Conservation (phyloP, 1,140 invertebrate species). For the Bombus turneri region DNA sequence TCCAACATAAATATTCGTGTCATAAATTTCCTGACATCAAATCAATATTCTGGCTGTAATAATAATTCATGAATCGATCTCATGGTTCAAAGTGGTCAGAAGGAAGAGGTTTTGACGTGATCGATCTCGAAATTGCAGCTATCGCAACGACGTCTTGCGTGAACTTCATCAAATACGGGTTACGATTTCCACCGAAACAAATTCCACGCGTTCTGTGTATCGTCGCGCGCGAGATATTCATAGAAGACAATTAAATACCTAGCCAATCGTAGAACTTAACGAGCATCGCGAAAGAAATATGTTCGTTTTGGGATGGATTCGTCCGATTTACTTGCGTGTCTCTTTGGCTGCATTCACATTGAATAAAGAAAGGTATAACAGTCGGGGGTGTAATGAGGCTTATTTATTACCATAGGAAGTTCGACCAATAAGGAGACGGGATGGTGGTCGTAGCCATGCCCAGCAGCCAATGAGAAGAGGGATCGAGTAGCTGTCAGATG, state of each 20-base stretch:
- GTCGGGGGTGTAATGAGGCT: constrained; percentile 65
- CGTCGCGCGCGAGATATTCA: constrained; percentile 27
- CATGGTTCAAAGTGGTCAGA: no score
- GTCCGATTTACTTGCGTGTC: constrained; percentile 47
- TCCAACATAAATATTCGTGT: not conserved
- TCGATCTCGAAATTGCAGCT: constrained; percentile 5
- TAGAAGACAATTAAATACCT: constrained; percentile 16
- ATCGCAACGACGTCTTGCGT: not conserved
- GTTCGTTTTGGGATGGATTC: constrained; percentile 38
- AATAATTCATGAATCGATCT: not conserved
- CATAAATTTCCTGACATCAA: not conserved
- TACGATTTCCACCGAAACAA: not conserved
- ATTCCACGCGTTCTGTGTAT: not conserved
- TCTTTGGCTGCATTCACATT: not conserved
- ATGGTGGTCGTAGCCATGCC: constrained; percentile 68
- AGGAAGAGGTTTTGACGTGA: not conserved
- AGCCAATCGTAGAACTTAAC: constrained; percentile 24
- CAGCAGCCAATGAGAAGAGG: constrained; percentile 64
- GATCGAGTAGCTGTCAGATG: constrained; percentile 40
- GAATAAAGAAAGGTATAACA: constrained; percentile 22
- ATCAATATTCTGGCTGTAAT: constrained; percentile 15
- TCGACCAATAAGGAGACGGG: constrained; percentile 59
- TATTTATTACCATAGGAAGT: constrained; percentile 52
- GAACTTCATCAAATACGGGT: not conserved
- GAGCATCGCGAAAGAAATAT: constrained; percentile 19